Evolutionary conservation across 1,140 invertebrate genomes (phyloP), one percentile per base, ranked within the genome.

Genomic region (Cydia pomonella): DNA sequence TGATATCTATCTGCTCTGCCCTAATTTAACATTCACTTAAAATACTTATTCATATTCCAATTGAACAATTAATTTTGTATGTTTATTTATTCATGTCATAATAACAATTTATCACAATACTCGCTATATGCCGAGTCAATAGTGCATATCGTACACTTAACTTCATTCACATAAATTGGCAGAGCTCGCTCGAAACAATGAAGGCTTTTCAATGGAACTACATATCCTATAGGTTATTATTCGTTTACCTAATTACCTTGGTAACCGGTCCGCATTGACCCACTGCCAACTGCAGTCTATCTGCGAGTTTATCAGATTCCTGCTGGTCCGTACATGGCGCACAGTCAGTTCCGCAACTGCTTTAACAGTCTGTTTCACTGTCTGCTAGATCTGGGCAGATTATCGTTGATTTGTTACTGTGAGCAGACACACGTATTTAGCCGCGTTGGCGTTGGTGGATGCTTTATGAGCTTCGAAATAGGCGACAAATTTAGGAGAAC

Each of bases 231-330:
- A 69, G 21, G 59, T 27, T n/a, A 25, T 63, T 23, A 63, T 63
- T 63, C 23, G 25, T 25, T 63, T 63, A 27, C 59, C 59, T 63
- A 50, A 50, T n/a, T 27, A 27, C 59, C 59, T 63, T 63, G 59
- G 59, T 27, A 63, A 63, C 21, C 59, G 25, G 59, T 63, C 59
- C 59, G 59, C 59, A 63, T 63, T 63, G 59, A 63, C 59, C 59
- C n/a, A 63, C 59, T 63, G 59, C 59, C 13, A 25, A 16, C 59
- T 63, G 10, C 2, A 27, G 21, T 23, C 6, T 63, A 27, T 63
- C 59, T 23, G 59, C n/a, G 16, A 12, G 25, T 12, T 63, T 63
- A 63, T 63, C 25, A 10, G 59, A 63, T 25, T 63, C 59, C 59
- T 23, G 21, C 3, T 3, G 21, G 12, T 63, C 59, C 59, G 59